Conservation (phyloP, 2,113 vertebrate genomes). For the Takifugu bimaculatus region DNA sequence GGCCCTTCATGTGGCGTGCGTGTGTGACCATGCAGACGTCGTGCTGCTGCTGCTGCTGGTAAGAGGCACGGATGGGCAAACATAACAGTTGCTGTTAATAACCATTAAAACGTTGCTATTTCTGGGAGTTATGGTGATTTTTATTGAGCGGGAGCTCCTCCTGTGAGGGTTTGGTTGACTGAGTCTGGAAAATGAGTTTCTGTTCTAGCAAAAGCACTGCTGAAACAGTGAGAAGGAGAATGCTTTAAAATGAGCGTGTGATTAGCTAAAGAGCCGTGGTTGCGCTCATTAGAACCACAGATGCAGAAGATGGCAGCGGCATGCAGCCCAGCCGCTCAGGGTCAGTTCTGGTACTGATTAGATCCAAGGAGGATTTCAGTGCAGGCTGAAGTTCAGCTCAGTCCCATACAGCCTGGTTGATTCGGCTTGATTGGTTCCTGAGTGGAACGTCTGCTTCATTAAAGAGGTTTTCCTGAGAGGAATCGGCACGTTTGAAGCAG, state of each 20-base stretch:
- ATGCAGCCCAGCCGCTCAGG: conserved; percentile 30
- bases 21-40: conserved; percentile 87
- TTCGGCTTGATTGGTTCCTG: conserved; percentile 57
- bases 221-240: conserved; percentile 16
- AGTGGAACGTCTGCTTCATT: conserved; percentile 22
- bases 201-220: conserved; percentile 10
- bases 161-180: conserved; percentile 2
- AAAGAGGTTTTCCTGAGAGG: conserved; percentile 24
- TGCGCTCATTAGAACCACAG: conserved; percentile 56
- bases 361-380: conserved; percentile 40
- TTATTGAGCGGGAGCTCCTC: too few relatives aligned
- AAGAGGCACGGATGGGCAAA: conserved; percentile 26
- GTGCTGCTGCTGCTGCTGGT: conserved; percentile 88
- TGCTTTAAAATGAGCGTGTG: conserved; percentile 37
- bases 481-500: conserved; percentile 44
- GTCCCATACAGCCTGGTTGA: conserved; percentile 26
- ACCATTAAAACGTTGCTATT: too few relatives aligned
- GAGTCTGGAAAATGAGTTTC: conserved; percentile 9
- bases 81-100: background rate
- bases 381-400: conserved; percentile 18
- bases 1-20: conserved; percentile 88
- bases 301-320: conserved; percentile 52
- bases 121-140: too few relatives aligned
- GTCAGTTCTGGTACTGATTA: conserved; percentile 50
- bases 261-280: conserved; percentile 30